Base-by-base conservation (phyloP, 1,140 invertebrate species). In the Drosophila rufa region DNA sequence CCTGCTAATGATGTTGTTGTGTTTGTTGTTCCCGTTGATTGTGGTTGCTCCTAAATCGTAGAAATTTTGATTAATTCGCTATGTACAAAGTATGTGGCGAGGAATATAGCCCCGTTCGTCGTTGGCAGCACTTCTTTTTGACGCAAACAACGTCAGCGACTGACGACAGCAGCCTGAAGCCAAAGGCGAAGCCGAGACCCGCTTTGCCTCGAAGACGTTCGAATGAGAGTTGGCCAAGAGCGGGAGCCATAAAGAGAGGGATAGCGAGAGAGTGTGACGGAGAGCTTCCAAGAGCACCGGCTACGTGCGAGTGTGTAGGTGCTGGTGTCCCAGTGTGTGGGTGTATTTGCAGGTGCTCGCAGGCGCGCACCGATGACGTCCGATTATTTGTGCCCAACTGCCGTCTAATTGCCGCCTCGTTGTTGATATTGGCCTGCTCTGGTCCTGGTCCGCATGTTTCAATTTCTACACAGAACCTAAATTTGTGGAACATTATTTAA, bases 111-210 rank as follows among this genome's bases (percentile, higher is more conserved):
- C 53, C 1, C 36, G 7, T 42, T 22, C 36, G 53, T 17, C 11
- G 50, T 11, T 40, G 42, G 51, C 50, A 64, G 58, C 46, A 87
- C 83, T 89, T 87, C 76, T 83, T 87, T 89, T 83, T 80, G 80
- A 78, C 50, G 84, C 83, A 87, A 87, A 80, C 66, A 80, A 83
- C 83, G 80, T 87, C 84, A 87, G 71, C 77, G 77, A 89, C 84
- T 87, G 84, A 87, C 84, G 84, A 89, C 84, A 89, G 84, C 76
- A 83, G 75, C 67, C 67, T 68, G 64, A 77, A 67, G 75, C 73
- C 64, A 71, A 43, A 66, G 51, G 51, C 51, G 14, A 36, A 56
- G 6, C 53, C 36, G 53, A 56, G 22, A n/a, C 45, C 60, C 61
- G 61, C 55, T 40, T 25, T 40, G 27, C 11, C 30, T 66, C 62